Base-by-base conservation (phyloP, 2,888 invertebrate genomes). In the Tridacna crocea region DNA sequence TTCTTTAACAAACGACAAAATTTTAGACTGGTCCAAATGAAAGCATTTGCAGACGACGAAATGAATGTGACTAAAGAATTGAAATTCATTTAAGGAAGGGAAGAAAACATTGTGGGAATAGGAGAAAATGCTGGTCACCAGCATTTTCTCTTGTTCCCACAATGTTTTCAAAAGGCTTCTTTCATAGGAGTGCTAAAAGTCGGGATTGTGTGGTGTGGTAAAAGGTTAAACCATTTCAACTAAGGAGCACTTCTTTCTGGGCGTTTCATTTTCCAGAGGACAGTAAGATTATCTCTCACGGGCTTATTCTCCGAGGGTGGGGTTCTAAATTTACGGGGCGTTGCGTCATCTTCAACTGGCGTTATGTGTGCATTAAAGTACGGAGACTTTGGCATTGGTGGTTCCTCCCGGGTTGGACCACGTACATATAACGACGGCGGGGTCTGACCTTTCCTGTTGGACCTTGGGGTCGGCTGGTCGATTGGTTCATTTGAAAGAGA, bases 301-400 rank as follows among this genome's bases (percentile, higher is more conserved):
- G 27, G 19, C 26, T 73, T 22, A 8, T 66, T 72, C 12, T n/a
- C 55, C 2, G 22, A 48, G 10, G 78, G 72, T 27, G 22, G 75
- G 11, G 65, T 63, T n/a, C 70, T 58, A 22, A 51, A 70, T 12
- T 72, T 63, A 36, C 48, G 51, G 17, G 48, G 66, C 66, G 73
- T 65, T 19, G 58, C 27, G 36, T 70, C 58, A 10, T 68, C 65
- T 24, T 17, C 55, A 22, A 72, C 72, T n/a, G 27, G 61, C 22
- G 76, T 65, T 6, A 36, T 36, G 60, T 82, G 58, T 10, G 84
- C 79, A 26, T 75, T 60, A 27, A 85, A 82, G 47, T 73, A 85
- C 6, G 85, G 85, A 3, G 85, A 68, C n/a, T 48, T 68, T 24
- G 85, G 82, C 8, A 63, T 51, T 6, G 60, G 65, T 10, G 63